Percentiles rank a stretch among this genome's conserved stretches.
These are phyloP conservation scores for Melanerpes aurifrons DNA, from an alignment of 2,113 vertebrate species.

Conservation along the genomic window DNA sequence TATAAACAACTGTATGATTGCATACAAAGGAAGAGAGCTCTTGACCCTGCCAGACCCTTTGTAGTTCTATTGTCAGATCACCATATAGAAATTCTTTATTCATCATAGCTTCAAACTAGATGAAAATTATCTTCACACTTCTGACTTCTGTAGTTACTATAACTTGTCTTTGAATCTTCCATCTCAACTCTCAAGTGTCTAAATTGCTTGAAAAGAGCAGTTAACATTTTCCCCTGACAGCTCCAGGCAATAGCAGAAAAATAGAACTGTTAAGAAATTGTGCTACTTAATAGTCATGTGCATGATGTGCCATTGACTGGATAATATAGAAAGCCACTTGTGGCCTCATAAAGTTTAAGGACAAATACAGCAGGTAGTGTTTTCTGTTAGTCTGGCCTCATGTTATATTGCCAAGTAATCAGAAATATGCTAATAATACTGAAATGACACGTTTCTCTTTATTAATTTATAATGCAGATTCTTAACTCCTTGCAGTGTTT, in stretches of 20 bases:
- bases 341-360: not conserved
- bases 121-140: not conserved
- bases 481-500: not conserved
- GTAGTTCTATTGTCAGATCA: not conserved
- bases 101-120: not conserved
- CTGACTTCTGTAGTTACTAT: not conserved
- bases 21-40: not conserved
- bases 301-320: not conserved
- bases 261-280: not conserved
- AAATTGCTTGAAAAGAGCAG: not conserved
- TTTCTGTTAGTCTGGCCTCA: not conserved
- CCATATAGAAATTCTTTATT: not conserved
- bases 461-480: not conserved
- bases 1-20: not conserved
- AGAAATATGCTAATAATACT: not conserved
- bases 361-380: not conserved
- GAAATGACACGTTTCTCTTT: not conserved
- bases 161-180: not conserved
- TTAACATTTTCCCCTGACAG: not conserved
- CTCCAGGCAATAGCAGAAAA: not conserved
- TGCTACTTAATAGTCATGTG: not conserved
- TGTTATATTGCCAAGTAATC: not conserved
- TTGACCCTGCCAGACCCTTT: not conserved
- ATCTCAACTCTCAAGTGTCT: not conserved
- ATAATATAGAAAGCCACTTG: not conserved